Evolutionary conservation across 2,113 vertebrate species (phyloP), one percentile per base, ranked within the genome.

Genomic region (Python bivittatus): DNA sequence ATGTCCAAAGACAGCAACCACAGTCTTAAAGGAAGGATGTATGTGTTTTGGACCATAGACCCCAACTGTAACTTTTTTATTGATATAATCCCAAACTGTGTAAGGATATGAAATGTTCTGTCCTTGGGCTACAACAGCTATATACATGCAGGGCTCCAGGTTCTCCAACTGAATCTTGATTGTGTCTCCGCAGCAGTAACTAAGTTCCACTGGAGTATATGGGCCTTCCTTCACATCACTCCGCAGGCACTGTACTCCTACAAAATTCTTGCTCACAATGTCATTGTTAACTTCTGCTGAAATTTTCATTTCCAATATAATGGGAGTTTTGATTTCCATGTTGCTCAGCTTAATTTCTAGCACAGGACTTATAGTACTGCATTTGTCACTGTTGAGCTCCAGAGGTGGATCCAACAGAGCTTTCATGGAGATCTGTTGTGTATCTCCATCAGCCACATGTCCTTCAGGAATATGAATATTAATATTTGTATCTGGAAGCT

Each of bases 31-130:
- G 58, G 99, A 99, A 0, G 99, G 99, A 88, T 99, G 99, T 57
- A 99, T 98, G 93, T 99, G 99, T 93, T 99, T 99, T 42, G 99
- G 99, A 23, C 99, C 99, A 0, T 99, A 99, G 0, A 99, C 98
- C 0, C 99, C 99, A 92, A 99, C 97, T 0, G 99, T 99, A 89
- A 99, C 96, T 93, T 98, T 99, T 94, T 99, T 99, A 58, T 97
- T 96, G 94, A 99, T 99, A 89, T 98, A 98, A 48, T 99, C 99
- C 99, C 99, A 99, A 29, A 99, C 99, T 0, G 98, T 99, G 94
- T 97, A 96, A 48, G 98, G 98, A 87, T 98, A 98, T 17, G 98
- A 93, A 23, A 99, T 94, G 25, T 95, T 97, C 11, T 98, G 97
- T 27, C 98, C 98, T 27, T 99, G 98, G 29, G 98, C 98, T 0